Evolutionary conservation across 2,888 invertebrate species (phyloP), one percentile per base, ranked within the genome.

Genomic region (Drosophila gaucha): DNA sequence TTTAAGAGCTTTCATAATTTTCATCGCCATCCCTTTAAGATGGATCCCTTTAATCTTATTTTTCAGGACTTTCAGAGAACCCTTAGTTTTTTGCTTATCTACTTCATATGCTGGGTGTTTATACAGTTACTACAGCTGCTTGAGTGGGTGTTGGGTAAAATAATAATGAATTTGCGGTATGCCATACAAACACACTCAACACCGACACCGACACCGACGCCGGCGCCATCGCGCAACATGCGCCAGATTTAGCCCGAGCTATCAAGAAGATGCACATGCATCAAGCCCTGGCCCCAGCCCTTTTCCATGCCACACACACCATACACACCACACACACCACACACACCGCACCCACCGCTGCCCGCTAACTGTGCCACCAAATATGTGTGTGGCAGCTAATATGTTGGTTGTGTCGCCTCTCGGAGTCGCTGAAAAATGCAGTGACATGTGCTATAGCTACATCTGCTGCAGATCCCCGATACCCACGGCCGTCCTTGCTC

Each of bases 91-190:
- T 33, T 63, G 55, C 64, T 74, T 51, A 69, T 74, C 60, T 39
- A 74, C 74, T 74, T 60, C 69, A 60, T 64, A 49, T 78, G 59
- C 26, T 62, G 60, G 50, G 54, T 74, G 74, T 77, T 73, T 73
- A 67, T 67, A 56, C 47, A 60, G 66, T 43, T 28, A 28, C 57
- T 50, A 64, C 64, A 31, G 60, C 57, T 58, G 54, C 51, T 51
- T 46, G 47, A 49, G 62, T 63, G 62, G 56, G 63, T 36, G 73
- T 57, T 64, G 47, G 73, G 57, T 57, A 69, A 80, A 84, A 84
- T 84, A 88, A 86, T 84, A 84, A 84, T 88, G 84, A 86, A 84
- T 84, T 84, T 88, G 84, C 67, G 88, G 87, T 73, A 86, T 73
- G 88, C 85, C 84, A 67, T 75, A 84, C 88, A 80, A 73, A 80